These are phyloP conservation scores for Cancer borealis DNA, from an alignment of 2,888 invertebrate genomes.

Conservation along the genomic window DNA sequence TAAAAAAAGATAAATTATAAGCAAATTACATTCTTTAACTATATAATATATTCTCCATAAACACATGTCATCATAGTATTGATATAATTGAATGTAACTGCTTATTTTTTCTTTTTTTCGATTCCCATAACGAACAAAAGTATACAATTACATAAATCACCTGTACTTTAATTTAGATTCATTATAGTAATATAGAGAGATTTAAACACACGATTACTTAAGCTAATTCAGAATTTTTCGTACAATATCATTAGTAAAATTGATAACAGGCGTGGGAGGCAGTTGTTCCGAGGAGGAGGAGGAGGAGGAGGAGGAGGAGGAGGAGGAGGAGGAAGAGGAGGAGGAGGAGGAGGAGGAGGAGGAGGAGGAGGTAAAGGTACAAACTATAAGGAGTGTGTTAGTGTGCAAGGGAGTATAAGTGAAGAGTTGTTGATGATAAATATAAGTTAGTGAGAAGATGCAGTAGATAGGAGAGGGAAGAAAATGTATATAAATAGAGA, in stretches of 20 bases:
- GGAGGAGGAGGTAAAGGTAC: too few species aligned
- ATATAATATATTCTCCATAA: background rate
- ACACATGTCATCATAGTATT: too few species aligned
- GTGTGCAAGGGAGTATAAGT: too few species aligned
- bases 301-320: too few species aligned
- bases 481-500: background rate
- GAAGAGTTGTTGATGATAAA: too few species aligned
- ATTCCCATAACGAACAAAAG: background rate
- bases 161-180: background rate
- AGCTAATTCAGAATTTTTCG: background rate
- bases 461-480: background rate
- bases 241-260: background rate
- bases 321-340: too few species aligned
- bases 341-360: too few species aligned
- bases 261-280: background rate
- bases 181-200: background rate
- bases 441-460: too few species aligned
- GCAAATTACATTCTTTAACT: background rate
- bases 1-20: background rate
- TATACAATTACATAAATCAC: background rate
- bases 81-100: background rate
- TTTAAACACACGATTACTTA: background rate
- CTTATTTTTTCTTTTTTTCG: background rate
- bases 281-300: too few species aligned
- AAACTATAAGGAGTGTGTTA: too few species aligned